Percentiles rank a stretch among this genome's conserved stretches.
These are phyloP conservation scores for Ptycholaimellus sp. DNA, from an alignment of 2,888 invertebrate species.

Conservation along the genomic window DNA sequence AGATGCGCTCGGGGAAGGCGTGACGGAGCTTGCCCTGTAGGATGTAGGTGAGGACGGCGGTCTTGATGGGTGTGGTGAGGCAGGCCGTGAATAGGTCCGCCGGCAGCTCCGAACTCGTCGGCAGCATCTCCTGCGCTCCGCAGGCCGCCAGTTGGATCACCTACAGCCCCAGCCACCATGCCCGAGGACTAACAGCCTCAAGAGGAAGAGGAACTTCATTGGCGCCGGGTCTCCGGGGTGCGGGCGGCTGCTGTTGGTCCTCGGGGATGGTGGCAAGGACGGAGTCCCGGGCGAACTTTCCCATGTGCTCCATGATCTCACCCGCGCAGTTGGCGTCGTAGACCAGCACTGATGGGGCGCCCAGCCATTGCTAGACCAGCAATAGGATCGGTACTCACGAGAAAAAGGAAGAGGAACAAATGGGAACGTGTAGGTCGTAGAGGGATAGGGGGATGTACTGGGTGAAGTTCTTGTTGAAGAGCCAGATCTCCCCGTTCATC, in stretches of 20 bases:
- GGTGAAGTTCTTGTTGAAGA: conserved; percentile 80
- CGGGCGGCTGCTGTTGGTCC: too few relatives aligned
- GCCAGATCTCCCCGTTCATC: conserved; percentile 56
- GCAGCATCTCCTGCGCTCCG: conserved; percentile 66
- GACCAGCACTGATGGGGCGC: conserved; percentile 85
- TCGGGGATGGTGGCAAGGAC: too few relatives aligned
- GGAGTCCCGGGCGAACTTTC: too few relatives aligned
- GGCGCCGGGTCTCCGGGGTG: too few relatives aligned
- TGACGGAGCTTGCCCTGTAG: too few relatives aligned
- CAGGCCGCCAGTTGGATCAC: conserved; percentile 94
- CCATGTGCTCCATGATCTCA: too few relatives aligned
- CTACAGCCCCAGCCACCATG: conserved; percentile 37
- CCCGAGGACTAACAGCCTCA: conserved; percentile 98
- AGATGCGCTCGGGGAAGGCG: too few relatives aligned
- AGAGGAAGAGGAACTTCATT: too few relatives aligned
- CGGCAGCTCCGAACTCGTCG: conserved; percentile 87
- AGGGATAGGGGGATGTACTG: conserved; percentile 96
- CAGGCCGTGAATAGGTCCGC: conserved; percentile 92
- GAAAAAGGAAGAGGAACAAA: conserved; percentile 91
- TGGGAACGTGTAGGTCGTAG: conserved; percentile 92
- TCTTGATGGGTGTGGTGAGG: conserved; percentile 89
- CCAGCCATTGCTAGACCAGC: conserved; percentile 65
- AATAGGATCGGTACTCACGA: conserved; percentile 53
- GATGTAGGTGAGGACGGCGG: conserved; percentile 17
- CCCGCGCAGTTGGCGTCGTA: too few relatives aligned